These are phyloP conservation scores for Syngnathoides biaculeatus DNA, from an alignment of 2,113 vertebrate genomes.

Conservation along the genomic window DNA sequence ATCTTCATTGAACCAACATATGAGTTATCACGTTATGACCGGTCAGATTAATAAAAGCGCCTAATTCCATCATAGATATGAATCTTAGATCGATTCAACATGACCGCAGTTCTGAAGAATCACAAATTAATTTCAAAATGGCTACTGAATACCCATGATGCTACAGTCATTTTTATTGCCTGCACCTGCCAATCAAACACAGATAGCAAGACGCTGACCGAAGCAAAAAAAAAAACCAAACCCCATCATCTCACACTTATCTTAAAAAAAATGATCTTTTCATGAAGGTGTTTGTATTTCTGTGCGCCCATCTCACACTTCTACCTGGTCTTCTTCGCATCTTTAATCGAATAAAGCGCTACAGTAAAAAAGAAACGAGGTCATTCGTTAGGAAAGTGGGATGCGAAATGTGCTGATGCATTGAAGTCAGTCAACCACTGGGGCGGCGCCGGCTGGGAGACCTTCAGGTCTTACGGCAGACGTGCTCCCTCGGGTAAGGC, in stretches of 20 bases:
- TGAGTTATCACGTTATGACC: too few relatives aligned
- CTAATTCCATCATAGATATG: not conserved
- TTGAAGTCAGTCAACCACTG: constrained; percentile 1
- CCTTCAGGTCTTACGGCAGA: not conserved
- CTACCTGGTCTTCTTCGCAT: not conserved
- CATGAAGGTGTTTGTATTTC: not conserved
- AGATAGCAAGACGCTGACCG: not conserved
- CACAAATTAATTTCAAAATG: not conserved
- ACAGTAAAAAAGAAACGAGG: not conserved
- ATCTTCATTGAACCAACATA: too few relatives aligned
- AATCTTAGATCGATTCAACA: not conserved
- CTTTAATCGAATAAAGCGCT: not conserved
- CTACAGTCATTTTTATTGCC: not conserved
- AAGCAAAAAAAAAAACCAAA: not conserved
- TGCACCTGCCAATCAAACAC: not conserved
- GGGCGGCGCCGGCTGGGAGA: constrained; percentile 5
- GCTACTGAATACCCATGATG: not conserved
- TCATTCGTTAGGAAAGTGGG: not conserved
- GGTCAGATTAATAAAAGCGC: too few relatives aligned
- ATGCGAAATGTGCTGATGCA: constrained; percentile 5
- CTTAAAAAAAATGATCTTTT: not conserved
- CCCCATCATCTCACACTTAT: not conserved
- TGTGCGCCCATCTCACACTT: not conserved
- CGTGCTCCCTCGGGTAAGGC: not conserved
- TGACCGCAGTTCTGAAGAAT: not conserved